phyloP scores from a whole-genome alignment of 2,113 vertebrate genomes.

The Thalassarche chlororhynchos region DNA sequence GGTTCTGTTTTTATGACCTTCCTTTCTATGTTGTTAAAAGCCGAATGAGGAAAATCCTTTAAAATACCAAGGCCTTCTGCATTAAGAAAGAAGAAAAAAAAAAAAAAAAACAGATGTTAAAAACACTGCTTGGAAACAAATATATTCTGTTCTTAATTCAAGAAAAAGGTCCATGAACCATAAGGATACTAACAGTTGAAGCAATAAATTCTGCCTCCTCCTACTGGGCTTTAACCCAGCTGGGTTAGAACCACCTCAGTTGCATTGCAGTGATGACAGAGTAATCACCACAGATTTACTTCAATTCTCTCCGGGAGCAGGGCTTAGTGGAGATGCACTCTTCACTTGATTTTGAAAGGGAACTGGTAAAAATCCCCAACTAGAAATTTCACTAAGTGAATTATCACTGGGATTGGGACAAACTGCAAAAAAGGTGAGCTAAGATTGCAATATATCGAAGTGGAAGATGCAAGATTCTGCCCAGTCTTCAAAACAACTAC shows the following conservation, averaged over 20 bases:
- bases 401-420: background rate
- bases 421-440: background rate
- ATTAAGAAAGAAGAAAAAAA: background rate
- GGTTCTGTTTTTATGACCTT: conserved; percentile 96
- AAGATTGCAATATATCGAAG: background rate
- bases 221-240: background rate
- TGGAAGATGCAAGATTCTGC: background rate
- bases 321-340: background rate
- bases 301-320: background rate
- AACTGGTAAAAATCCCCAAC: background rate
- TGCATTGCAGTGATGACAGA: background rate
- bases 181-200: background rate
- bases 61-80: conserved; percentile 88
- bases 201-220: background rate
- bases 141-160: background rate
- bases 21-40: conserved; percentile 84
- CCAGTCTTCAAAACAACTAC: background rate
- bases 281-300: background rate
- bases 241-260: background rate
- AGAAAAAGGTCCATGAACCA: background rate
- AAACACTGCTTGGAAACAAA: background rate
- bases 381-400: background rate
- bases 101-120: background rate
- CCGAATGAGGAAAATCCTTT: conserved; percentile 87
- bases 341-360: background rate